These are phyloP conservation scores for Babyrousa celebensis DNA, from an alignment of 2,797 vertebrate genomes.

Conservation along the genomic window DNA sequence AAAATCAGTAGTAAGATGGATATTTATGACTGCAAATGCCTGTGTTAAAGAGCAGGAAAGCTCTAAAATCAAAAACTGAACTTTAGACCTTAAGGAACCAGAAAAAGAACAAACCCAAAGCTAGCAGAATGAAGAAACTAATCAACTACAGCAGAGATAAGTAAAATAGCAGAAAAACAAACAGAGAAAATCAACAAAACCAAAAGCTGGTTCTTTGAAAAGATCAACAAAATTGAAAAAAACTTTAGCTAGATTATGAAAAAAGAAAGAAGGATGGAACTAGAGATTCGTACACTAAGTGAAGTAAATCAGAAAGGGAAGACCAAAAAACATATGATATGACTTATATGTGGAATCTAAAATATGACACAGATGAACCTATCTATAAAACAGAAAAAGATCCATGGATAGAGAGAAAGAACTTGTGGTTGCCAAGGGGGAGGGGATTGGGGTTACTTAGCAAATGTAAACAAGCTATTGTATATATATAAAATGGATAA, in stretches of 20 bases:
- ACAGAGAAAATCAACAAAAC: background rate
- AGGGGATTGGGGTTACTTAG: too few relatives aligned
- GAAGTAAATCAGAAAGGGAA: too few relatives aligned
- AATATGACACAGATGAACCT: too few relatives aligned
- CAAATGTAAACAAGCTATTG: too few relatives aligned
- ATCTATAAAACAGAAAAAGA: too few relatives aligned
- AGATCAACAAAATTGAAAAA: background rate
- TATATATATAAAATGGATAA: too few relatives aligned
- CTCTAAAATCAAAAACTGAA: background rate
- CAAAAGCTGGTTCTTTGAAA: background rate
- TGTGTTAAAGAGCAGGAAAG: background rate
- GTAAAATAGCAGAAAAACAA: background rate
- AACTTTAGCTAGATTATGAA: background rate
- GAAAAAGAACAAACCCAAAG: background rate
- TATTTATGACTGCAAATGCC: background rate
- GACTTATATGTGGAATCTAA: too few relatives aligned
- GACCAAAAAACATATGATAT: too few relatives aligned
- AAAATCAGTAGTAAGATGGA: background rate
- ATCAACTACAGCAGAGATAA: background rate
- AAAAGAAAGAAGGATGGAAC: background rate
- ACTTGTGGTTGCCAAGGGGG: too few relatives aligned
- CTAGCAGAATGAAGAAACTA: background rate
- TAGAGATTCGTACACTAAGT: too few relatives aligned
- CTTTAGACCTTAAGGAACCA: background rate
- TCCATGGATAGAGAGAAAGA: too few relatives aligned